Evolutionary conservation across 2,113 vertebrate species (phyloP).

Genomic region (Pholis gunnellus): DNA sequence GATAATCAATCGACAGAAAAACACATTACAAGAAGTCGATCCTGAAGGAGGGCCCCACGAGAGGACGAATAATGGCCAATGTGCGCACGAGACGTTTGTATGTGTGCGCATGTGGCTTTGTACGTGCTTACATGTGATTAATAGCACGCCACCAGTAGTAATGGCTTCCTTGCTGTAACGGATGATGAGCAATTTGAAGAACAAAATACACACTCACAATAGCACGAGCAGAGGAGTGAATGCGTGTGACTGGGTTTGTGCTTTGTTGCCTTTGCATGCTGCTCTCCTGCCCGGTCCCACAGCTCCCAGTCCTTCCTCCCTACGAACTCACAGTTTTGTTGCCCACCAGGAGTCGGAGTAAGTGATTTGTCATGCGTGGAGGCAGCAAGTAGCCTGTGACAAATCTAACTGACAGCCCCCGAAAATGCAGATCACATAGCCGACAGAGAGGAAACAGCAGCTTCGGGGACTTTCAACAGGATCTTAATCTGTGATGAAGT

Average conservation of each 20-base stretch:
- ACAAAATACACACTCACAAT: conserved; percentile 18
- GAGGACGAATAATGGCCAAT: conserved; percentile 51
- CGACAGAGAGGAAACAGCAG: conserved; percentile 68
- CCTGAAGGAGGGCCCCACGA: conserved; percentile 37
- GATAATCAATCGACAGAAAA: conserved; percentile 66
- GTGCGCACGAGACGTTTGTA: neutral
- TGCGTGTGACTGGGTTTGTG: neutral
- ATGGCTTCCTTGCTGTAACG: conserved; percentile 32
- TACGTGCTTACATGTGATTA: conserved; percentile 58
- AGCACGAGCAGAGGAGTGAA: neutral
- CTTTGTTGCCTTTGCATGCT: conserved; percentile 8
- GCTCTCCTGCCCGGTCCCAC: conserved; percentile 19
- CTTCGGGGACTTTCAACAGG: conserved; percentile 66
- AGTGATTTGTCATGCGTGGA: conserved; percentile 77
- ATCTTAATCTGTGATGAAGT: conserved; percentile 73
- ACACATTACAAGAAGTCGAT: conserved; percentile 53
- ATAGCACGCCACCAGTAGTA: conserved; percentile 58
- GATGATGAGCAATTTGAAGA: conserved; percentile 24
- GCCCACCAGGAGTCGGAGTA: conserved; percentile 57
- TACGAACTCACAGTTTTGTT: conserved; percentile 38
- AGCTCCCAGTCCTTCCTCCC: conserved; percentile 36
- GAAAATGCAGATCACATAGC: conserved; percentile 78
- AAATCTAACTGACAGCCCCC: conserved; percentile 82
- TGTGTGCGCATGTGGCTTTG: conserved; percentile 23
- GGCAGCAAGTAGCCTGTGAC: conserved; percentile 79